These are phyloP conservation scores for Hetaerina americana DNA, from an alignment of 1,140 invertebrate species.

Conservation along the genomic window DNA sequence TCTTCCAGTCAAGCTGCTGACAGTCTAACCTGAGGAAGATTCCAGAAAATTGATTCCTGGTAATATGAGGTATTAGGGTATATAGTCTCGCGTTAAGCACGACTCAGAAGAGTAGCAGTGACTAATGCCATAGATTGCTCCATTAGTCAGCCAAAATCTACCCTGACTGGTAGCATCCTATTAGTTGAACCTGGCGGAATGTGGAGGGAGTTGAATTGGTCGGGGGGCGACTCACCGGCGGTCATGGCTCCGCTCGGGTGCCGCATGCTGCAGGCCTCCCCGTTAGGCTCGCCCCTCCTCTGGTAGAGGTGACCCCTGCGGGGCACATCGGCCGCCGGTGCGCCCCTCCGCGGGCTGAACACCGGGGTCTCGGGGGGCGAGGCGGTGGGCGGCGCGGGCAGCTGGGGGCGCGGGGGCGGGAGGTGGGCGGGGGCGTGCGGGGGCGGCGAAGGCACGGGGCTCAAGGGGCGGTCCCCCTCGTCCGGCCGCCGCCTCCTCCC, in stretches of 20 bases:
- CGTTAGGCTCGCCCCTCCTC: background rate
- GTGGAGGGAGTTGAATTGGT: too few species aligned
- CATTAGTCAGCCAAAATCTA: too few species aligned
- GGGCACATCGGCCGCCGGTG: background rate
- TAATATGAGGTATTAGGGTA: too few species aligned
- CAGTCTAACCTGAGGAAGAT: too few species aligned
- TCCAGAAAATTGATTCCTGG: too few species aligned
- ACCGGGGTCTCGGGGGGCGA: constrained; percentile 71
- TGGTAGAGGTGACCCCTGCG: background rate
- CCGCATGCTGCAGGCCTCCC: background rate
- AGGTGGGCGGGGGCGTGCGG: background rate
- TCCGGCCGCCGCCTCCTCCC: background rate
- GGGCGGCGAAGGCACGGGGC: background rate
- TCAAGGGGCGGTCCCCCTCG: background rate
- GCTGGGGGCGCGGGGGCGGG: background rate
- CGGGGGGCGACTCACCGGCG: constrained; percentile 23
- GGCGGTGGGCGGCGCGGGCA: constrained; percentile 8
- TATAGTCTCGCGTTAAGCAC: too few species aligned
- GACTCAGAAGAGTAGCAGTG: too few species aligned
- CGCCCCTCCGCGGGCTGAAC: constrained; percentile 37
- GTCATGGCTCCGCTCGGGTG: background rate
- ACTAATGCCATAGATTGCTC: too few species aligned
- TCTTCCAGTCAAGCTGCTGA: too few species aligned
- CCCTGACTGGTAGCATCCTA: too few species aligned
- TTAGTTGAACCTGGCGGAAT: too few species aligned